Conservation (phyloP, 1,140 invertebrate species). For the Saccostrea cuccullata region DNA sequence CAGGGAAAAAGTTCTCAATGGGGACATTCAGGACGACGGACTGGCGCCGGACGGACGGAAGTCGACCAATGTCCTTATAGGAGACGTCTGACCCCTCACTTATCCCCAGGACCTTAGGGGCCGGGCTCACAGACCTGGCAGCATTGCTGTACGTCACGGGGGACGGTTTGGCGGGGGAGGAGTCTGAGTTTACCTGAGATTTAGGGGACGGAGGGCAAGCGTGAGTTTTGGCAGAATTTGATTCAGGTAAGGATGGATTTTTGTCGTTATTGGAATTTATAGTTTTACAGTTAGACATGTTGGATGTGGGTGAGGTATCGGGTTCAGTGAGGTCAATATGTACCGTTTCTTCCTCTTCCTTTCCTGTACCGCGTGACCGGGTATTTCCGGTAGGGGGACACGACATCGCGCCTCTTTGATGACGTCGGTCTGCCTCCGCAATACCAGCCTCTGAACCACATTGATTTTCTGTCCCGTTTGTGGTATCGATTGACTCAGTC, state of each 20-base stretch:
- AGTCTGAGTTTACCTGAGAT: not conserved
- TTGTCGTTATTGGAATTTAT: not conserved
- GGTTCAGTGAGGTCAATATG: not conserved
- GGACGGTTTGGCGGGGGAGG: not conserved
- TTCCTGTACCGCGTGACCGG: not conserved
- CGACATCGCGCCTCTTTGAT: not conserved
- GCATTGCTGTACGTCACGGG: not conserved
- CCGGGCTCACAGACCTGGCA: not conserved
- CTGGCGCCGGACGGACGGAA: conserved; percentile 13
- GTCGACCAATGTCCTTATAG: conserved; percentile 11
- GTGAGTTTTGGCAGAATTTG: not conserved
- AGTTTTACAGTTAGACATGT: not conserved
- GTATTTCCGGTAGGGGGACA: not conserved
- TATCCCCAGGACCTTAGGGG: not conserved
- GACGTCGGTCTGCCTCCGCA: conserved; percentile 10
- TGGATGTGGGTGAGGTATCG: not conserved
- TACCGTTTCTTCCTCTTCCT: not conserved
- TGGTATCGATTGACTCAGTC: not conserved
- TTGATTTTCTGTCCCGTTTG: conserved; percentile 24
- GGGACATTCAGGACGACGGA: not conserved
- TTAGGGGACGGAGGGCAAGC: not conserved
- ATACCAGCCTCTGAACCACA: not conserved
- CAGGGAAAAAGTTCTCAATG: conserved; percentile 5
- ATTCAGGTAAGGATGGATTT: not conserved
- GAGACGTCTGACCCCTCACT: not conserved